Base-by-base conservation (phyloP, 2,888 invertebrate species). In the Glyphotaelius pellucidus region DNA sequence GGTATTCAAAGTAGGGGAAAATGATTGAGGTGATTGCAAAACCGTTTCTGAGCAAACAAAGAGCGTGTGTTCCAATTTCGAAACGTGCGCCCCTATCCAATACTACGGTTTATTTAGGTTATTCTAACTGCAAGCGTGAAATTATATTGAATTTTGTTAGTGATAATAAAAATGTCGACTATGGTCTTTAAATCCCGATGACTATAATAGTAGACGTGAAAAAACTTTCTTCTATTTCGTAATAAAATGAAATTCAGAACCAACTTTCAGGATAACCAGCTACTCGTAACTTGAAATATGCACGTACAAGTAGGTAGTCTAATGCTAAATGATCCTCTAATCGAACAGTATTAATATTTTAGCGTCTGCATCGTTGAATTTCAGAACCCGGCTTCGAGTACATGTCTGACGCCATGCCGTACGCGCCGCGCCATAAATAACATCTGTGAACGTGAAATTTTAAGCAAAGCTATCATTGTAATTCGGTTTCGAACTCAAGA, bases 61-160 rank as follows among this genome's bases (percentile, higher is more conserved):
- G 67, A 67, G 7, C 67, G 14, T 31, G 67, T 31, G 88, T 79
- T 31, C 32, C 79, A 67, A 88, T 88, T 79, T 52, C 88, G 88
- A 52, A 79, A 88, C 88, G 15, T 52, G 79, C 52, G 79, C 88
- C 88, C 88, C 88, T 88, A 88, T 88, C 15, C 52, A 87, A 25
- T 12, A n/a, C 30, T 4, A 15, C 3, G 42, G 86, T 25, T 31
- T 15, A 88, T 88, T 88, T 79, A 19, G 88, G 88, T 88, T 88
- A 88, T 32, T 35, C 11, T 79, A 79, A 35, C 11, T 67, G 32
- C 88, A 88, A n/a, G 42, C 85, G 42, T 85, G 38, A 86, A 86
- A 47, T 30, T 12, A 47, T 47, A 42, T 86, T 47, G 42, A 38
- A 15, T 47, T 86, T 30, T n/a, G 67, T 67, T 9, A 67, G 25